Evolutionary conservation across 2,888 invertebrate species (phyloP).

Genomic region (Melanargia galathea): DNA sequence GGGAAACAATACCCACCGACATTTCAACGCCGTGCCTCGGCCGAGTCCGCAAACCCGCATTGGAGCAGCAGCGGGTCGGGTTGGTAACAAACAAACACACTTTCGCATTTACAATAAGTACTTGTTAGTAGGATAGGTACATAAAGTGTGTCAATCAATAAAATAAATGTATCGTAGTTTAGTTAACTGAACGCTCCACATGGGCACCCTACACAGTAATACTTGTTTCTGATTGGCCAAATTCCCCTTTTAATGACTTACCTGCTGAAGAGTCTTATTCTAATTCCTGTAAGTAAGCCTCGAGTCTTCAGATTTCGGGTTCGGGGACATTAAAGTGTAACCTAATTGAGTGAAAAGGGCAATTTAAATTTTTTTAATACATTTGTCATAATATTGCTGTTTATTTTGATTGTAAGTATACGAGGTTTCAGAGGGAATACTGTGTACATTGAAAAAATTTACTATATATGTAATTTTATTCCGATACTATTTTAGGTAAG

Average conservation of each 20-base stretch:
- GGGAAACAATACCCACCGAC: too few species aligned
- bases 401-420: conserved; percentile 4
- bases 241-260: conserved; percentile 46
- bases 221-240: conserved; percentile 44
- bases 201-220: conserved; percentile 28
- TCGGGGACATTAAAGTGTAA: conserved; percentile 30
- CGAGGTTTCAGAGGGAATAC: neutral
- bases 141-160: too few species aligned
- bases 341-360: conserved; percentile 35
- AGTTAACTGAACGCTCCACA: neutral
- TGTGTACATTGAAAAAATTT: neutral
- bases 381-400: neutral
- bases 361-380: neutral
- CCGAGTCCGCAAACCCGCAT: too few species aligned
- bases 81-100: too few species aligned
- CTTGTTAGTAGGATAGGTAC: too few species aligned
- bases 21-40: too few species aligned
- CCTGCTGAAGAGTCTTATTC: conserved; percentile 40
- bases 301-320: conserved; percentile 32
- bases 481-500: neutral
- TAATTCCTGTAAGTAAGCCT: conserved; percentile 42
- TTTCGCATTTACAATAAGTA: too few species aligned
- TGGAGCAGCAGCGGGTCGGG: too few species aligned
- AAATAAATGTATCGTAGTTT: neutral
- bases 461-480: neutral